A percentile compares a stretch with the other conserved stretches of the same genome.
Conservation (phyloP, 2,113 vertebrate genomes). For the Apus apus region DNA sequence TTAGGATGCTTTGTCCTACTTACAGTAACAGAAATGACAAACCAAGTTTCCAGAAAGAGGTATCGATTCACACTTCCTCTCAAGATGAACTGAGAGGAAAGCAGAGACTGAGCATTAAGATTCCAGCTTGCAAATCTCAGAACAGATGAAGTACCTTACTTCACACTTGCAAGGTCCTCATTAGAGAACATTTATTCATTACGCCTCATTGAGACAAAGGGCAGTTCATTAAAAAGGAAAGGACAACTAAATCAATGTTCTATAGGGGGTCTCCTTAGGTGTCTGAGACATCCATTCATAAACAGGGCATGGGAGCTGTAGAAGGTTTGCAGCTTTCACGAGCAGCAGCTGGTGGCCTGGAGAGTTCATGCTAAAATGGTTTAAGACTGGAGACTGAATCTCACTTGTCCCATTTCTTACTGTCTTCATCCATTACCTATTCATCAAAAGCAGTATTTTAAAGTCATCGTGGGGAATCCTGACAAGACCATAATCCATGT, state of each 20-base stretch:
- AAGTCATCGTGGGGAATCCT: not conserved
- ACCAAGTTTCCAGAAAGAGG: not conserved
- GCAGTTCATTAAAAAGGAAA: not conserved
- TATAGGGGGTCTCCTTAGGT: not conserved
- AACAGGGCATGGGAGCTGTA: not conserved
- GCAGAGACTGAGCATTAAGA: not conserved
- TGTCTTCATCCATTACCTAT: not conserved
- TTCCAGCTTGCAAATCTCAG: not conserved
- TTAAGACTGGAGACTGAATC: not conserved
- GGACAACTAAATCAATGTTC: fast-evolving
- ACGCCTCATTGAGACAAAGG: not conserved
- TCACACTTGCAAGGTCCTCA: not conserved
- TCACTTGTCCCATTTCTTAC: not conserved
- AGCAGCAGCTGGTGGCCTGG: not conserved
- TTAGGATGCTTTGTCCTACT: not conserved
- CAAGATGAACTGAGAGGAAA: not conserved
- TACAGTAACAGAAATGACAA: not conserved
- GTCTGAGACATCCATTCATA: not conserved
- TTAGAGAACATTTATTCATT: not conserved
- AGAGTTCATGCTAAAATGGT: not conserved
- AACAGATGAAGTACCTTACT: not conserved
- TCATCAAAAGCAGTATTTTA: not conserved
- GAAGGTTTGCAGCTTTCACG: not conserved
- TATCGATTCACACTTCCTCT: not conserved
- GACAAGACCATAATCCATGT: not conserved